Evolutionary conservation across 1,140 invertebrate species (phyloP), one percentile per base, ranked within the genome.

Genomic region (Caenorhabditis remanei): DNA sequence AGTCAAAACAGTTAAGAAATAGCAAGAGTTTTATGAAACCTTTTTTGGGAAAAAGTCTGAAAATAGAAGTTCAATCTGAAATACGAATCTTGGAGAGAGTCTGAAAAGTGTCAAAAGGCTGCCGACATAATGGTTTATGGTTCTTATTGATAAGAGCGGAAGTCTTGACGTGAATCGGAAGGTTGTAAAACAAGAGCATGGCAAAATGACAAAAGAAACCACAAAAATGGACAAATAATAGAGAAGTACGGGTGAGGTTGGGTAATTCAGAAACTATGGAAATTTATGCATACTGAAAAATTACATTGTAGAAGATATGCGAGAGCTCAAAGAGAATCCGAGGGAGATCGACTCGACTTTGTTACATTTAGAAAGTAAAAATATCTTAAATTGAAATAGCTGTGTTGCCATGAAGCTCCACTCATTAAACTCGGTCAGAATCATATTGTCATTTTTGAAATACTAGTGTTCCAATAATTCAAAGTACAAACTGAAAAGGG

Each of bases 101-200:
- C n/a, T 16, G 4, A 21, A 58, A 58, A n/a, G 19, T n/a, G n/a
- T n/a, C 19, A 63, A 63, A 40, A 63, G 61, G 19, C 32, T 63
- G 50, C n/a, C n/a, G 56, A 14, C 56, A 32, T 6, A 63, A 63
- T 63, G 61, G 24, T 63, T 63, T 63, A 63, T 63, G 61, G 32
- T 63, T 63, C n/a, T 19, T 13, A 24, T 16, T 63, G 61, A 63
- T 63, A 63, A 63, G 61, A 63, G 61, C 61, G 61, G 61, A 63
- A 63, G 61, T 24, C 14, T 63, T 63, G 61, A 63, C 61, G 61
- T 63, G 21, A 63, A 32, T 63, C 61, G 61, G 61, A 63, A 63
- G 61, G 61, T 63, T 63, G 61, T 63, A 63, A 63, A 58, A 58
- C 11, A 58, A n/a, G 13, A 58, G n/a, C n/a, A 24, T 19, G 24